A percentile compares a stretch with the other conserved stretches of the same genome.
Conservation (phyloP, 2,888 invertebrate species). For the Drosophila neotestacea region DNA sequence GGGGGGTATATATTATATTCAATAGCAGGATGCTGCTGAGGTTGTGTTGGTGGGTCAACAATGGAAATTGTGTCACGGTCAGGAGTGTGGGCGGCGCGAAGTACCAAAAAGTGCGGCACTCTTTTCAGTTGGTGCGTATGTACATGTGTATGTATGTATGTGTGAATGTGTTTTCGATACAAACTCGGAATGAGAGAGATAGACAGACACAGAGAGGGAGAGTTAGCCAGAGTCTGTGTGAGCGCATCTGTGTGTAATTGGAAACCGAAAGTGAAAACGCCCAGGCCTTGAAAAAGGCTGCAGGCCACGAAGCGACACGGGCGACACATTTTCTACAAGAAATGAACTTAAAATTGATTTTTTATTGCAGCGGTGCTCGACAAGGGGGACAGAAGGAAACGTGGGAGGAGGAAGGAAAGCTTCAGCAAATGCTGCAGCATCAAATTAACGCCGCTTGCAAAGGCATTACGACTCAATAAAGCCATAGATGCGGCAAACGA, state of each 20-base stretch:
- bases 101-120: slow-evolving; percentile 50
- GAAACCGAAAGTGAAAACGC: slow-evolving; percentile 81
- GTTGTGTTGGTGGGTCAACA: slow-evolving; percentile 53
- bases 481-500: slow-evolving; percentile 29
- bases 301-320: slow-evolving; percentile 34
- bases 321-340: slow-evolving; percentile 55
- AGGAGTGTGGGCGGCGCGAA: slow-evolving; percentile 66
- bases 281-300: slow-evolving; percentile 70
- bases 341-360: slow-evolving; percentile 72
- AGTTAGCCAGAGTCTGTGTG: slow-evolving; percentile 1
- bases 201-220: not conserved
- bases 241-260: slow-evolving; percentile 62
- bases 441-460: slow-evolving; percentile 68
- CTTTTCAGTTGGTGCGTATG: slow-evolving; percentile 37
- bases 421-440: slow-evolving; percentile 41
- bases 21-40: slow-evolving; percentile 32
- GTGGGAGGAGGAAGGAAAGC: not conserved
- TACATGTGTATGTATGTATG: slow-evolving; percentile 4
- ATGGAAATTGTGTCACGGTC: slow-evolving; percentile 79
- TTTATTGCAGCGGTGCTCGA: slow-evolving; percentile 55
- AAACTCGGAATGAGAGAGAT: slow-evolving; percentile 14
- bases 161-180: not conserved
- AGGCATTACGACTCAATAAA: slow-evolving; percentile 57
- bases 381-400: not conserved
- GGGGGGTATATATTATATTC: slow-evolving; percentile 29